These are phyloP conservation scores for Ondatra zibethicus DNA, from an alignment of 2,113 vertebrate species.

Conservation along the genomic window DNA sequence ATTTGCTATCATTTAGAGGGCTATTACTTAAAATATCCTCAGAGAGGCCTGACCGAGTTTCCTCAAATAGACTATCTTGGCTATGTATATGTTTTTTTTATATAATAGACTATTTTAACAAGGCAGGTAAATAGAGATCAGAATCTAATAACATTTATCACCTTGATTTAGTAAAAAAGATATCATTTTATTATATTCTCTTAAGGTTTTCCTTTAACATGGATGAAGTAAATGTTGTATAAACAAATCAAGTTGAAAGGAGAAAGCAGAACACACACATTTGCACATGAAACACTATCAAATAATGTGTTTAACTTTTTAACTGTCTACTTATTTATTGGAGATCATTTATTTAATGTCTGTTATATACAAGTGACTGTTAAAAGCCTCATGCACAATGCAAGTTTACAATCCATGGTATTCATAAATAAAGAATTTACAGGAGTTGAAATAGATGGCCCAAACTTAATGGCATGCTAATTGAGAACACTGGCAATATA, in stretches of 20 bases:
- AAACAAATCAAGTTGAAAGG: neutral
- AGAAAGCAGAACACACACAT: neutral
- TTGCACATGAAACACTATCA: neutral
- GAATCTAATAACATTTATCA: neutral
- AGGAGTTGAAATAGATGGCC: neutral
- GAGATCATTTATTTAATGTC: neutral
- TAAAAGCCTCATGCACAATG: neutral
- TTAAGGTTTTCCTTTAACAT: neutral
- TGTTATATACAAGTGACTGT: neutral
- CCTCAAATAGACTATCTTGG: neutral
- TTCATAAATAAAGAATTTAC: neutral
- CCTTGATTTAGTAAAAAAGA: neutral
- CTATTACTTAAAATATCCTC: neutral
- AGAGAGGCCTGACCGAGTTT: neutral
- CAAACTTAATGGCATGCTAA: neutral
- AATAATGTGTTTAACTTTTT: neutral
- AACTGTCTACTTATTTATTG: neutral
- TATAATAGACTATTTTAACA: slow-evolving; percentile 22
- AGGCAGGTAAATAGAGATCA: neutral
- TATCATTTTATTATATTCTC: neutral
- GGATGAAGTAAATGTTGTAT: neutral
- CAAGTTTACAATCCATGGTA: neutral
- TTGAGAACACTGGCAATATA: neutral
- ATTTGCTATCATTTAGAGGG: neutral
- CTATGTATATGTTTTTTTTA: neutral